Conservation (phyloP, 2,113 vertebrate genomes). For the Propithecus coquereli region DNA sequence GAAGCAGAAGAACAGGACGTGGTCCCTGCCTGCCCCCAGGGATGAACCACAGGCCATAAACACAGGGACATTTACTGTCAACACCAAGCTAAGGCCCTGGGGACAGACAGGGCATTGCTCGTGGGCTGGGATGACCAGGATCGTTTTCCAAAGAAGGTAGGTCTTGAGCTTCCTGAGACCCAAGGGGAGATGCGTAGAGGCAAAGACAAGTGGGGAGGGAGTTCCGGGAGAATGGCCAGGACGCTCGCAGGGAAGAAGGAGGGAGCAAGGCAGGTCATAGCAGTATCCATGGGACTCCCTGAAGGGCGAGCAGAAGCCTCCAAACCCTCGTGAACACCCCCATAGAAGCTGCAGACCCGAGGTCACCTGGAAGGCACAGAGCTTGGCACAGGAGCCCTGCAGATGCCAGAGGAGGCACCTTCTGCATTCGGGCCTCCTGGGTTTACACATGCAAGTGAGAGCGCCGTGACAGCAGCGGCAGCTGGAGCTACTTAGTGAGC, state of each 20-base stretch:
- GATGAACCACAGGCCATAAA: neutral
- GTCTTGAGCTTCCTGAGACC: neutral
- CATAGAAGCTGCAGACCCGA: neutral
- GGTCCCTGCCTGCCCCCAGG: neutral
- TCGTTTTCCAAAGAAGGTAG: neutral
- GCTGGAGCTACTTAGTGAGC: neutral
- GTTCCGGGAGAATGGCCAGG: neutral
- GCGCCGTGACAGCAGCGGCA: neutral
- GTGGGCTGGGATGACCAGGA: neutral
- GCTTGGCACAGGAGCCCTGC: neutral
- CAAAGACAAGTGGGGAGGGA: neutral
- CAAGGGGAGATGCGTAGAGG: neutral
- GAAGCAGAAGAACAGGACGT: neutral
- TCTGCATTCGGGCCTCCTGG: neutral
- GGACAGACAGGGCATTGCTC: neutral
- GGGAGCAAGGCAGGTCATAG: neutral
- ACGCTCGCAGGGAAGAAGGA: neutral
- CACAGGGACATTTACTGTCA: accelerated
- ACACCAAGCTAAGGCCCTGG: neutral
- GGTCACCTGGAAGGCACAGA: neutral
- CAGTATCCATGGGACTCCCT: neutral
- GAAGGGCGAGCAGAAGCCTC: neutral
- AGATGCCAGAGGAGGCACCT: neutral
- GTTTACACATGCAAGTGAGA: accelerated
- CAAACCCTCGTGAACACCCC: neutral